Evolutionary conservation across 2,113 vertebrate species (phyloP).

Genomic region (Tenrec ecaudatus): DNA sequence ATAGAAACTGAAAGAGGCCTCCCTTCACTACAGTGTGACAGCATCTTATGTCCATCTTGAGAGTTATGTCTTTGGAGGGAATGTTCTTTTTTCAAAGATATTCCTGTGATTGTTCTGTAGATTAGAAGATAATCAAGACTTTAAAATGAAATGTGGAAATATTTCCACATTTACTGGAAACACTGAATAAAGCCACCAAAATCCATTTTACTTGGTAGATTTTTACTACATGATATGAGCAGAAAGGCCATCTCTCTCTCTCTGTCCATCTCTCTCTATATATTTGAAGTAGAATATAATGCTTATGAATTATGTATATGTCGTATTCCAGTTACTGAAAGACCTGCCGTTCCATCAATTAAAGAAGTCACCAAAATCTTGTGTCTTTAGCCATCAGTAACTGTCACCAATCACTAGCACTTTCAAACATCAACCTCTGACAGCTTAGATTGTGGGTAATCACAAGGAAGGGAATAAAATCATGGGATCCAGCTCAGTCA

Average conservation of each 20-base stretch:
- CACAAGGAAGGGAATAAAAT: neutral
- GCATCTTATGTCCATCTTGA: too few relatives aligned
- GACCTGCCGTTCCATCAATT: neutral
- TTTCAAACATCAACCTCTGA: constrained; percentile 48
- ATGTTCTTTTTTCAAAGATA: neutral
- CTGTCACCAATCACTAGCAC: neutral
- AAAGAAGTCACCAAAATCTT: neutral
- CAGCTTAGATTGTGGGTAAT: neutral
- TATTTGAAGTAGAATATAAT: too few relatives aligned
- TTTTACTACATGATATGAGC: neutral
- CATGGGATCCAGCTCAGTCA: neutral
- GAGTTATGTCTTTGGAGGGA: too few relatives aligned
- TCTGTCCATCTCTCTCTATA: too few relatives aligned
- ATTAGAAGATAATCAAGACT: constrained; percentile 6
- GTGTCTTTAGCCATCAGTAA: neutral
- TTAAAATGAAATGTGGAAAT: constrained; percentile 32
- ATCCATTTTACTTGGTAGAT: neutral
- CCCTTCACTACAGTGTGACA: too few relatives aligned
- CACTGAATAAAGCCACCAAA: neutral
- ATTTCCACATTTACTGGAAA: constrained; percentile 35
- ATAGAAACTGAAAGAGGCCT: too few relatives aligned
- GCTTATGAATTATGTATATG: too few relatives aligned
- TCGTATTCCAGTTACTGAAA: neutral
- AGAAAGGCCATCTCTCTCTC: neutral
- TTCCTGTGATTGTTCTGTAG: constrained; percentile 33